Conservation (phyloP, 2,888 invertebrate species). For the Tiliacea aurago region DNA sequence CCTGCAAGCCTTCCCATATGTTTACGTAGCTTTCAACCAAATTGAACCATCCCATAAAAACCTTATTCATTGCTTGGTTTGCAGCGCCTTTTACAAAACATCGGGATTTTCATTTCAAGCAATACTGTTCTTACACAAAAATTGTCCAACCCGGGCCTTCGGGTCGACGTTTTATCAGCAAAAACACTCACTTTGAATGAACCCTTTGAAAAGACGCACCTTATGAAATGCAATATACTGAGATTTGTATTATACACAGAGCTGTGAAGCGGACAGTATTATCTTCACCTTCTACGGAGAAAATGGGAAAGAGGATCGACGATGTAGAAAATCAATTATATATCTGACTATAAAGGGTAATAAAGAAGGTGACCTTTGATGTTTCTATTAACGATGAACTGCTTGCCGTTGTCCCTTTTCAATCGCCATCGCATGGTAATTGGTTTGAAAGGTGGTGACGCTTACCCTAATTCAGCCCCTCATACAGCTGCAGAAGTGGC, state of each 20-base stretch:
- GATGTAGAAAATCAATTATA: slow-evolving; percentile 84
- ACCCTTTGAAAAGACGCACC: slow-evolving; percentile 57
- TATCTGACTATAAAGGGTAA: slow-evolving; percentile 77
- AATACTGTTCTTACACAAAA: slow-evolving; percentile 35
- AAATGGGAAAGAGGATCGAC: slow-evolving; percentile 76
- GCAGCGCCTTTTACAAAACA: slow-evolving; percentile 17
- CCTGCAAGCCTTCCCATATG: slow-evolving; percentile 18
- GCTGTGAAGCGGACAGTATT: slow-evolving; percentile 67
- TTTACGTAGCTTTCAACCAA: slow-evolving; percentile 45
- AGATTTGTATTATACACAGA: slow-evolving; percentile 64
- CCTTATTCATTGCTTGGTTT: slow-evolving; percentile 41
- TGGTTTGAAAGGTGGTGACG: slow-evolving; percentile 7
- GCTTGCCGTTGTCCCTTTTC: slow-evolving; percentile 37
- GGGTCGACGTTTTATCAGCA: slow-evolving; percentile 53
- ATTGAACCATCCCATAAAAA: slow-evolving; percentile 37
- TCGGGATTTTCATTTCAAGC: slow-evolving; percentile 29
- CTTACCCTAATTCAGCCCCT: slow-evolving; percentile 1
- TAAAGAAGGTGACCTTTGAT: slow-evolving; percentile 74
- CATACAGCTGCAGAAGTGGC: neutral
- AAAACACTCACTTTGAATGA: slow-evolving; percentile 56
- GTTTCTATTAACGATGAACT: slow-evolving; percentile 73
- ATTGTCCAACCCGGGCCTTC: slow-evolving; percentile 20
- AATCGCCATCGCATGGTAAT: slow-evolving; percentile 38
- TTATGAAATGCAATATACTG: slow-evolving; percentile 62
- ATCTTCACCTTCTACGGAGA: slow-evolving; percentile 72